Conservation (phyloP, 1,140 invertebrate genomes). For the Thaumatotibia leucotreta region DNA sequence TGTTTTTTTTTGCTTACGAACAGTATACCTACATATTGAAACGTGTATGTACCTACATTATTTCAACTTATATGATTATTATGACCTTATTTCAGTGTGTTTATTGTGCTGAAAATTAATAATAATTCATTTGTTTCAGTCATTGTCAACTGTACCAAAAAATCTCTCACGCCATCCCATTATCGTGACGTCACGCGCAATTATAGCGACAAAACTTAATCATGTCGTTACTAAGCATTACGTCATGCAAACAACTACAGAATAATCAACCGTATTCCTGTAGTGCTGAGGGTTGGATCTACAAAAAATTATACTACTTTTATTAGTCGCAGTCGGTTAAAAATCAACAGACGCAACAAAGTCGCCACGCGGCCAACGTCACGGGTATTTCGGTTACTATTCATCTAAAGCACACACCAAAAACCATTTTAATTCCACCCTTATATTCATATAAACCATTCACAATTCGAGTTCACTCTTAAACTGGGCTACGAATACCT, state of each 20-base stretch:
- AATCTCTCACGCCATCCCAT: background rate
- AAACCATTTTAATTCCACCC: background rate
- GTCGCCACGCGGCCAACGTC: background rate
- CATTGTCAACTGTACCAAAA: background rate
- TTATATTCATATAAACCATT: background rate
- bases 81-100: no score
- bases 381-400: background rate
- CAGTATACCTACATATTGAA: no score
- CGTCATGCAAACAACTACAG: background rate
- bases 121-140: background rate
- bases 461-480: background rate
- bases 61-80: no score
- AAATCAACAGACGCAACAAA: constrained; percentile 4
- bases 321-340: constrained; percentile 8
- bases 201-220: background rate
- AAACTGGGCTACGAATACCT: background rate
- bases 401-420: background rate
- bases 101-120: no score
- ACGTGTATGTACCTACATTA: no score
- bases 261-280: background rate
- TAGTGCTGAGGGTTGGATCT: background rate
- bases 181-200: background rate
- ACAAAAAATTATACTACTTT: background rate
- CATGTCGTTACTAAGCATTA: background rate
- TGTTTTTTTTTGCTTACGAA: no score